Conservation (phyloP, 2,797 vertebrate species). For the Leptoclinus maculatus region DNA sequence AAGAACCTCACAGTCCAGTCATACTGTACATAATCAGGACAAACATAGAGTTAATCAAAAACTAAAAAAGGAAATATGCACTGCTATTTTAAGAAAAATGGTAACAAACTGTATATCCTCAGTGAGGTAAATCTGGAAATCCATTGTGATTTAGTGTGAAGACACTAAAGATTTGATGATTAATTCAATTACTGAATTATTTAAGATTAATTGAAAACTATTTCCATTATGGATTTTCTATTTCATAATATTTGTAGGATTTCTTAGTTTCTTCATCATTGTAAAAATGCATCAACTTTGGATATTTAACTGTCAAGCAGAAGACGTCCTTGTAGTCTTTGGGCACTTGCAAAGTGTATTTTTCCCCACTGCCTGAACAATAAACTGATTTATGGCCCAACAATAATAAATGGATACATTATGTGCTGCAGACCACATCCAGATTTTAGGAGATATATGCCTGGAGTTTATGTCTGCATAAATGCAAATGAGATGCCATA, state of each 20-base stretch:
- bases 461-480: neutral
- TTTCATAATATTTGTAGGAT: neutral
- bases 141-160: neutral
- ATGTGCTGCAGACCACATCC: neutral
- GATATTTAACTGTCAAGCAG: neutral
- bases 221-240: neutral
- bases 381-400: neutral
- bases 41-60: neutral
- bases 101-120: neutral
- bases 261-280: neutral
- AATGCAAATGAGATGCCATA: slow-evolving; percentile 24
- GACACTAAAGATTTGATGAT: neutral
- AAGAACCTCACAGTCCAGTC: neutral
- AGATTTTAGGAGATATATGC: neutral
- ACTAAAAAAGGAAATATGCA: neutral
- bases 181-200: neutral
- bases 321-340: neutral
- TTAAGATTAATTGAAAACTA: neutral
- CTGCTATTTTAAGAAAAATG: neutral
- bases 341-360: too few species aligned
- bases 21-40: neutral
- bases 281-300: neutral
- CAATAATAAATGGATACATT: neutral
- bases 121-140: neutral
- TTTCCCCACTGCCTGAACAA: neutral